These are phyloP conservation scores for Hemaris fuciformis DNA, from an alignment of 2,888 invertebrate genomes.

Conservation along the genomic window DNA sequence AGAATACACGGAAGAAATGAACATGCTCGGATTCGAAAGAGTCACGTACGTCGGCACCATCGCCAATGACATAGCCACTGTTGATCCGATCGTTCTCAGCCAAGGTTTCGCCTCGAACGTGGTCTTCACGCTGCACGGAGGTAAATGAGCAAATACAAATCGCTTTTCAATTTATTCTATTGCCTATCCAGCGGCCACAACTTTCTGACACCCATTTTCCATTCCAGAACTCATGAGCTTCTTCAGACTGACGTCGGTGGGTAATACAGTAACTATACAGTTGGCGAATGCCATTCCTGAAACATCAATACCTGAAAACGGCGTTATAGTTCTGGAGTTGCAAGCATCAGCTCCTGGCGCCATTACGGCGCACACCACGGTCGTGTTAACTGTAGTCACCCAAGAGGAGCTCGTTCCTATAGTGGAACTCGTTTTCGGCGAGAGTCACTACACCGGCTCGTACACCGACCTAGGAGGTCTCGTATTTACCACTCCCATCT, in stretches of 20 bases:
- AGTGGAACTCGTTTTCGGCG: constrained; percentile 20
- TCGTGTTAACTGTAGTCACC: constrained; percentile 23
- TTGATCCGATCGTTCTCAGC: constrained; percentile 22
- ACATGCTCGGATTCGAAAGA: constrained; percentile 28
- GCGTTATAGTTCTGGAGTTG: constrained; percentile 34
- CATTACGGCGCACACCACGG: constrained; percentile 33
- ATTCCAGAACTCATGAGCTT: constrained; percentile 26
- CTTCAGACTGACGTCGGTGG: constrained; percentile 22
- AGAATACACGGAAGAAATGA: constrained; percentile 19
- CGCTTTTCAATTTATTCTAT: neutral
- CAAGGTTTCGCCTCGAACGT: constrained; percentile 15
- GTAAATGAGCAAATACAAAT: neutral
- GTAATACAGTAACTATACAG: constrained; percentile 19
- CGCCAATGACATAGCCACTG: constrained; percentile 14
- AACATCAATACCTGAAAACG: constrained; percentile 30
- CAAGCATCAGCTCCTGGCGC: constrained; percentile 34
- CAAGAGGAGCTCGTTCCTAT: neutral
- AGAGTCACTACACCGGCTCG: constrained; percentile 24
- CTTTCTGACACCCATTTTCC: neutral
- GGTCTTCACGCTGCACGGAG: neutral
- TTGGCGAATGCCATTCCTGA: constrained; percentile 32
- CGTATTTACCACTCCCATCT: constrained; percentile 20
- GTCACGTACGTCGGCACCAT: constrained; percentile 26
- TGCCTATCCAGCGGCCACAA: neutral
- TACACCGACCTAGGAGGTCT: constrained; percentile 20